Base-by-base conservation (phyloP, 2,797 vertebrate species). In the Prunella strophiata region DNA sequence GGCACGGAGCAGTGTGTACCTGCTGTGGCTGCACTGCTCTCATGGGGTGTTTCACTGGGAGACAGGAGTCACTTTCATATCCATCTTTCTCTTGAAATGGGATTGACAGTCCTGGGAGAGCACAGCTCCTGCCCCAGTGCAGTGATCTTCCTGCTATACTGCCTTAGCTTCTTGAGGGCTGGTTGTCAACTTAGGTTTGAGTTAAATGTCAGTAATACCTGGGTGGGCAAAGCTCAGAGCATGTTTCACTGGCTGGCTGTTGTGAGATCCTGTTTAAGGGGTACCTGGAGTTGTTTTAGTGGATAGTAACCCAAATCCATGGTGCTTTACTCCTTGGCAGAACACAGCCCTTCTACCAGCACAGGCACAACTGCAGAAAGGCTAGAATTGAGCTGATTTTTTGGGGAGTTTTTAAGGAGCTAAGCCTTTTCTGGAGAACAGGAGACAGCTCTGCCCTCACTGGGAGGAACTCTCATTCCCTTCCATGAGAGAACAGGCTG, bases 1-100 rank as follows among this genome's bases (percentile, higher is more conserved):
- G 22, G 76, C 54, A 10, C 1, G 5, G 85, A 52, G 62, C 54
- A 20, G 48, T 0, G 1, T 5, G 5, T 61, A 19, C 95, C 80
- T 78, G 59, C 59, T 1, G 0, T 59, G 68, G 3, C 13, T 32
- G 54, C 9, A 0, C 52, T n/a, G 71, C 18, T 1, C 2, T 3
- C 42, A 0, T 0, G 1, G 21, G 32, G 32, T 1, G 1, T 43
- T 83, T 27, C 19, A 0, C 1, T 34, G 55, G 30, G 54, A 68
- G 25, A 19, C 0, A 23, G 40, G 54, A 55, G 25, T 55, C 9
- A 7, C 43, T 58, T 16, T 19, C 8, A 5, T 34, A 36, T 61
- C 63, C 8, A 0, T 52, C 77, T 80, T 57, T 21, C 48, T 59
- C 68, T 54, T 21, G 21, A 17, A 14, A 13, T 13, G 36, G 79